Evolutionary conservation across 2,888 invertebrate species (phyloP), one percentile per base, ranked within the genome.

Genomic region (Margaritifera margaritifera): DNA sequence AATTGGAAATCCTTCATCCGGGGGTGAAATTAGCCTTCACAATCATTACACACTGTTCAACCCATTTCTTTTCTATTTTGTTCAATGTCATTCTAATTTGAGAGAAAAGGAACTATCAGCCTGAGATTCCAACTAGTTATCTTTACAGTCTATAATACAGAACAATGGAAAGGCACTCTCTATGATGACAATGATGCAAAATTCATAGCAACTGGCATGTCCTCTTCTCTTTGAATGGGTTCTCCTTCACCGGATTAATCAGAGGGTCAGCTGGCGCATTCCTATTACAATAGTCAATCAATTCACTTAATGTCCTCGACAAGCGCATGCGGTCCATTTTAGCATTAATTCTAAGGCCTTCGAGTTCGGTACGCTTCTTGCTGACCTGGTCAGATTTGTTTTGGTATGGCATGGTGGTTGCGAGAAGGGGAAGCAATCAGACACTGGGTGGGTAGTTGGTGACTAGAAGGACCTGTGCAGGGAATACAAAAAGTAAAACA

Each of bases 161-260:
- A 66, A 51, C 51, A 51, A 55, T 42, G 62, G 25, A 62, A 62
- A 42, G 54, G 59, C 54, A 60, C 22, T n/a, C 57, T 24, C 42
- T 31, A 52, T 19, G 22, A 31, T 66, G 27, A 66, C 60, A 19
- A 60, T 19, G n/a, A 52, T 22, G 42, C n/a, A 27, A 22, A 18
- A 52, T 75, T 79, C 77, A 88, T 63, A 88, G 71, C 69, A 88
- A 82, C 24, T 72, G 69, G 75, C 89, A 89, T 15, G 73, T 68
- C 72, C 80, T 84, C 79, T 87, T 87, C 52, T 86, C 86, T 69
- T 85, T 87, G 75, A 88, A 89, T 6, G 88, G 89, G 63, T 88
- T 89, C 24, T 87, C 87, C 71, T 84, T 87, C 31, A 85, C 81
- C 19, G 88, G 87, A 71, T 79, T 74, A 24, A 88, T 81, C 20